Evolutionary conservation across 2,797 vertebrate species (phyloP).

Genomic region (Microtus californicus): DNA sequence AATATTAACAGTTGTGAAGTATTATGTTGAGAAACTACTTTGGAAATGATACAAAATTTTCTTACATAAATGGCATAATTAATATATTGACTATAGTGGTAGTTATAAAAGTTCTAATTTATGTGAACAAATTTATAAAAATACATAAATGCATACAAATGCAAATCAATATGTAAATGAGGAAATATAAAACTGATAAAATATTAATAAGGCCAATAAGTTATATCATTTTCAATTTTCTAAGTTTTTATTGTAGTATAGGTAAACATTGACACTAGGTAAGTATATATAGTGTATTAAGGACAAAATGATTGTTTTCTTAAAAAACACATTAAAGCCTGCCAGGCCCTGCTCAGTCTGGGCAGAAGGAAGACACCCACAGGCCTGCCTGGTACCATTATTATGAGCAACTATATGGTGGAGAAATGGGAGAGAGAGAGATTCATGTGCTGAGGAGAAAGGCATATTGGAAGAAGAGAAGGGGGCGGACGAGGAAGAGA

Average conservation of each 20-base stretch:
- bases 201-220: background rate
- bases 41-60: background rate
- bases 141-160: background rate
- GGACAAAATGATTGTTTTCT: background rate
- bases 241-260: background rate
- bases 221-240: background rate
- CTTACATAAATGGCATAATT: background rate
- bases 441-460: background rate
- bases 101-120: background rate
- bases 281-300: background rate
- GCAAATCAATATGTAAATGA: background rate
- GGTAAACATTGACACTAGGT: background rate
- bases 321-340: background rate
- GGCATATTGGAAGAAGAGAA: background rate
- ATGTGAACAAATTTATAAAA: background rate
- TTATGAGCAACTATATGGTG: background rate
- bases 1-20: background rate
- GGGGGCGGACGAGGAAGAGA: background rate
- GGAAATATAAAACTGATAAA: background rate
- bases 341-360: background rate
- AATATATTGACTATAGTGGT: background rate
- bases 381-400: background rate
- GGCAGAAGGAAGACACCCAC: background rate
- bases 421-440: background rate
- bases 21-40: background rate